A percentile compares a stretch with the other conserved stretches of the same genome.
These are phyloP conservation scores for Myopa testacea DNA, from an alignment of 2,888 invertebrate genomes.

Conservation along the genomic window DNA sequence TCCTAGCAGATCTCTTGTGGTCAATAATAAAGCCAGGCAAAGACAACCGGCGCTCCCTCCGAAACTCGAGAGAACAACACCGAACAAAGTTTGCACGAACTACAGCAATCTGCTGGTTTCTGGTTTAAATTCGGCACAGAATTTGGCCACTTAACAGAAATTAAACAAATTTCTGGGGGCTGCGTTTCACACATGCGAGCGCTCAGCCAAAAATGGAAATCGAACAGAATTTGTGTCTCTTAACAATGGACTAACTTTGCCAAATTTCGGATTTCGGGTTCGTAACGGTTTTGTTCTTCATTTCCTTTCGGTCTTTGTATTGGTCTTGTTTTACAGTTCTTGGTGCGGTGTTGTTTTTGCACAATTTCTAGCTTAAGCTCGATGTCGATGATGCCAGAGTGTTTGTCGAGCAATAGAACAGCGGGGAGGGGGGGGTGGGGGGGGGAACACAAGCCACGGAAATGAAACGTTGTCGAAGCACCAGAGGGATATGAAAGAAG, in stretches of 20 bases:
- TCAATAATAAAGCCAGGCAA: too few species aligned
- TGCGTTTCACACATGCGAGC: not conserved
- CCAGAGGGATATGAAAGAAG: not conserved
- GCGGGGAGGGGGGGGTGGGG: not conserved
- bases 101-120: not conserved
- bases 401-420: not conserved
- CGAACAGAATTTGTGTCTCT: conserved; percentile 10
- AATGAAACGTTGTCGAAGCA: not conserved
- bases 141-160: conserved; percentile 34
- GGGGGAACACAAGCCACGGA: conserved; percentile 5
- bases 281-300: not conserved
- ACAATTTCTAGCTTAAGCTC: not conserved
- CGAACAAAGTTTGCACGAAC: too few species aligned
- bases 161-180: conserved; percentile 19
- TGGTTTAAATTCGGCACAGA: not conserved
- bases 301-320: not conserved
- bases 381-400: not conserved
- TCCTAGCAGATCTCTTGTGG: too few species aligned
- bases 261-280: conserved; percentile 1
- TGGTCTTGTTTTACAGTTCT: conserved; percentile 1
- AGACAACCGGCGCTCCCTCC: too few species aligned
- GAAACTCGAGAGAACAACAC: too few species aligned
- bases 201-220: conserved; percentile 1
- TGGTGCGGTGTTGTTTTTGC: not conserved
- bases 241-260: conserved; percentile 5